A percentile compares a stretch with the other conserved stretches of the same genome.
These are phyloP conservation scores for Thymelicus acteon DNA, from an alignment of 2,888 invertebrate species.

Conservation along the genomic window DNA sequence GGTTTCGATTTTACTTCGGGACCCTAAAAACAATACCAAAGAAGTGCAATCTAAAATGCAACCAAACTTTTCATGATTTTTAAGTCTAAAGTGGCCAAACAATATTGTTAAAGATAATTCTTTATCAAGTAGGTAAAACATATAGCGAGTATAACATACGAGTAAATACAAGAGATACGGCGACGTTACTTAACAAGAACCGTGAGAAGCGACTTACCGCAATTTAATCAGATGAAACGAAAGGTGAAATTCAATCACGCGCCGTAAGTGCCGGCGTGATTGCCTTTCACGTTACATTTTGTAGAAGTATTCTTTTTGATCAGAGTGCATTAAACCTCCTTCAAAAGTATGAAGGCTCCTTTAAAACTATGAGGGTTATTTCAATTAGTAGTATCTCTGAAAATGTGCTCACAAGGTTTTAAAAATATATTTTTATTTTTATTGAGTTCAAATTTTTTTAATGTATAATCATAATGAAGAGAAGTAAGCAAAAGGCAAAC, in stretches of 20 bases:
- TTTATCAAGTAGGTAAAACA: background rate
- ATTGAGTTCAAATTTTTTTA: no score
- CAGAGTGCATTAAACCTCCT: background rate
- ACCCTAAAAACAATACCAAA: no score
- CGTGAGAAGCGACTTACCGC: conserved; percentile 14
- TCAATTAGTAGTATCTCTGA: background rate
- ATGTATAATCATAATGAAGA: no score
- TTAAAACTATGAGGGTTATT: background rate
- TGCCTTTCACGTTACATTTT: conserved; percentile 15
- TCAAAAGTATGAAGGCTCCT: background rate
- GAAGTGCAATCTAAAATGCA: no score
- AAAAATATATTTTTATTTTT: no score
- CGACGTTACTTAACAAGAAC: conserved; percentile 11
- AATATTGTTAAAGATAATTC: background rate
- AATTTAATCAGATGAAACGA: conserved; percentile 29
- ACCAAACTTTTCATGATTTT: no score
- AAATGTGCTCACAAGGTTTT: no score
- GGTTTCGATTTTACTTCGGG: no score
- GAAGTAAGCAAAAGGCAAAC: no score
- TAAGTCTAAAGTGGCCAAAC: no score
- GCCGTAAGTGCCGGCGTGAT: conserved; percentile 21
- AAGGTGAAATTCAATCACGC: conserved; percentile 34
- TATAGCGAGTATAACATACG: background rate
- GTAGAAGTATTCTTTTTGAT: background rate
- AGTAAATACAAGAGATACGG: background rate